A percentile compares a stretch with the other conserved stretches of the same genome.
Evolutionary conservation across 1,140 invertebrate genomes (phyloP).

Genomic region (Solenopsis invicta): DNA sequence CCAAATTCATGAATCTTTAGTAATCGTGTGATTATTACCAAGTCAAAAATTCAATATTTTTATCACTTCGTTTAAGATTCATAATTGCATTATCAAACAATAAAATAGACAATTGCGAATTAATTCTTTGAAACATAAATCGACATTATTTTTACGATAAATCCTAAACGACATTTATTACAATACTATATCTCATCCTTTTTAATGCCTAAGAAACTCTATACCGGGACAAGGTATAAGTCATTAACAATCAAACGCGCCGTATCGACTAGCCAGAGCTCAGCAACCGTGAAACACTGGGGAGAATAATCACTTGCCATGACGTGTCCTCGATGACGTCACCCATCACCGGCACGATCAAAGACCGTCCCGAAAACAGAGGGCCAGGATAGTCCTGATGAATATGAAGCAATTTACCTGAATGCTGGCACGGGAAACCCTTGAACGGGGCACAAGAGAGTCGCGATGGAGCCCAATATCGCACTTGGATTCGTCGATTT

Average conservation of each 20-base stretch:
- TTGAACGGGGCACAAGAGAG: conserved; percentile 89
- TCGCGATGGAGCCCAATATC: conserved; percentile 77
- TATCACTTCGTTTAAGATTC: background rate
- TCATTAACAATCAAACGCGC: conserved; percentile 49
- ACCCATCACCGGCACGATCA: conserved; percentile 54
- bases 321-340: conserved; percentile 45
- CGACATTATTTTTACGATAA: background rate
- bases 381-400: conserved; percentile 12
- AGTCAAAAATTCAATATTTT: background rate
- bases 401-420: conserved; percentile 77
- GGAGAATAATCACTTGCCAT: conserved; percentile 50
- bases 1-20: background rate
- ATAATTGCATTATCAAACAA: background rate
- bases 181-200: background rate
- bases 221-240: conserved; percentile 42
- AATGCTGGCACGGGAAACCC: conserved; percentile 90
- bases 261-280: conserved; percentile 52
- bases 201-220: conserved; percentile 11
- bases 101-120: background rate
- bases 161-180: background rate
- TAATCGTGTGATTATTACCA: background rate
- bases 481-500: conserved; percentile 84
- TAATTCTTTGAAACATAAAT: background rate
- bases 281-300: conserved; percentile 47
- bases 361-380: conserved; percentile 34